A percentile compares a stretch with the other conserved stretches of the same genome.
Evolutionary conservation across 1,140 invertebrate genomes (phyloP).

Genomic region (Rhyzopertha dominica): DNA sequence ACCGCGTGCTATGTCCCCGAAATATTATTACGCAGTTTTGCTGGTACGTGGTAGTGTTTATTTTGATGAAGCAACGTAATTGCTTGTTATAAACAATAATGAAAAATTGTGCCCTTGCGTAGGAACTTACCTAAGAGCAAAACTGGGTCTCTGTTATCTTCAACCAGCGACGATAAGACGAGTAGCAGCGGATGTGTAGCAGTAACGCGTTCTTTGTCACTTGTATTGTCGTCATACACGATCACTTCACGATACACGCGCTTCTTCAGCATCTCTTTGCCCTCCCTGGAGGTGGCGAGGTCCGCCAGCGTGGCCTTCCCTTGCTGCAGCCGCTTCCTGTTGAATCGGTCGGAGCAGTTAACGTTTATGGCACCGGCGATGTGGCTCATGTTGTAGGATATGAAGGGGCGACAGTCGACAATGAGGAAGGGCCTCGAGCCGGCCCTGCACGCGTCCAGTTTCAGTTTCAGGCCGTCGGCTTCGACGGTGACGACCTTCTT

Average conservation of each 20-base stretch:
- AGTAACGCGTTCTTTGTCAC: slow-evolving; percentile 56
- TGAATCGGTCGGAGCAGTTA: slow-evolving; percentile 70
- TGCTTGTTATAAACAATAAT: no score
- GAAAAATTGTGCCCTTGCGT: slow-evolving; percentile 2
- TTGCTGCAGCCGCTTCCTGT: slow-evolving; percentile 61
- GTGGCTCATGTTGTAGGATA: slow-evolving; percentile 67
- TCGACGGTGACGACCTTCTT: slow-evolving; percentile 41
- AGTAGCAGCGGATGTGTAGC: slow-evolving; percentile 59
- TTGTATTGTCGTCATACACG: slow-evolving; percentile 65
- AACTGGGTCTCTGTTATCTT: slow-evolving; percentile 64
- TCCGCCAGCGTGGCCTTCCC: slow-evolving; percentile 65
- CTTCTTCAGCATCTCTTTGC: slow-evolving; percentile 59
- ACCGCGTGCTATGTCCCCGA: no score
- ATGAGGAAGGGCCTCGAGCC: slow-evolving; percentile 49
- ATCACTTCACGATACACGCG: slow-evolving; percentile 57
- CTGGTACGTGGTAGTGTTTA: no score
- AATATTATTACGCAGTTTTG: no score
- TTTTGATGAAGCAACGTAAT: no score
- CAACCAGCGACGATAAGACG: slow-evolving; percentile 62
- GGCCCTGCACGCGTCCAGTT: slow-evolving; percentile 35
- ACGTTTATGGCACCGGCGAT: slow-evolving; percentile 69
- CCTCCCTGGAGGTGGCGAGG: slow-evolving; percentile 57
- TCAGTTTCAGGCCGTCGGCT: slow-evolving; percentile 40
- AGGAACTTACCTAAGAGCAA: slow-evolving; percentile 69
- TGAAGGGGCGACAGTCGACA: slow-evolving; percentile 68